Conservation (phyloP, 2,113 vertebrate genomes). For the Chroicocephalus ridibundus region DNA sequence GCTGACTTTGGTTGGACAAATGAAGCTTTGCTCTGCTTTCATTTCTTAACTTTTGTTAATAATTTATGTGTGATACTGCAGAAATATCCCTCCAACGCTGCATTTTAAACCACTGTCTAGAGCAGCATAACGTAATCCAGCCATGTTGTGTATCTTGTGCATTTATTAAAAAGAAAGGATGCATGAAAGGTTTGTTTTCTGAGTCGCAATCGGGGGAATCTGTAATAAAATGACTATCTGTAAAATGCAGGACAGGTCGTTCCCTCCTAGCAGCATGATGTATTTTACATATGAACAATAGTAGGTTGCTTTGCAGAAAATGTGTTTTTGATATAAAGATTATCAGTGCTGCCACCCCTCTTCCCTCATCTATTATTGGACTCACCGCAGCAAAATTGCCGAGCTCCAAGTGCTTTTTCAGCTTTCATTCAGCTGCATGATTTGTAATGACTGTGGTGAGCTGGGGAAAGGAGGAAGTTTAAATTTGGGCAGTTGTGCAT, state of each 20-base stretch:
- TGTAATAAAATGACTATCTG: neutral
- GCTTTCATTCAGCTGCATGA: slow-evolving; percentile 36
- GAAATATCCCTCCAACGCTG: neutral
- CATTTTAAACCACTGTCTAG: neutral
- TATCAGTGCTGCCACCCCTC: slow-evolving; percentile 48
- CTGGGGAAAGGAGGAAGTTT: slow-evolving; percentile 50
- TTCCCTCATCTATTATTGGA: slow-evolving; percentile 42
- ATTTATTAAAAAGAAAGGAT: neutral
- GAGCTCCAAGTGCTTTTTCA: neutral
- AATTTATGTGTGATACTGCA: neutral
- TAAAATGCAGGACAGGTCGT: slow-evolving; percentile 19
- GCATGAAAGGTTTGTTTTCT: neutral
- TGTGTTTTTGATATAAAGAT: slow-evolving; percentile 57
- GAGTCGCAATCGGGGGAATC: neutral
- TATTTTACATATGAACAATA: slow-evolving; percentile 57
- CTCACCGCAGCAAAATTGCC: slow-evolving; percentile 20
- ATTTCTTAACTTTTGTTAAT: slow-evolving; percentile 17
- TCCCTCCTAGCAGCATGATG: neutral
- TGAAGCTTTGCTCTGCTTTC: slow-evolving; percentile 7
- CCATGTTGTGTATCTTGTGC: neutral
- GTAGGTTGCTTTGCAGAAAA: slow-evolving; percentile 50
- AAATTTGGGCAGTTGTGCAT: slow-evolving; percentile 57
- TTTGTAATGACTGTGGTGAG: slow-evolving; percentile 58
- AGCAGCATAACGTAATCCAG: neutral
- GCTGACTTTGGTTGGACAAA: neutral